Evolutionary conservation across 2,888 invertebrate genomes (phyloP), one percentile per base, ranked within the genome.

Genomic region (Petrolisthes cinctipes): DNA sequence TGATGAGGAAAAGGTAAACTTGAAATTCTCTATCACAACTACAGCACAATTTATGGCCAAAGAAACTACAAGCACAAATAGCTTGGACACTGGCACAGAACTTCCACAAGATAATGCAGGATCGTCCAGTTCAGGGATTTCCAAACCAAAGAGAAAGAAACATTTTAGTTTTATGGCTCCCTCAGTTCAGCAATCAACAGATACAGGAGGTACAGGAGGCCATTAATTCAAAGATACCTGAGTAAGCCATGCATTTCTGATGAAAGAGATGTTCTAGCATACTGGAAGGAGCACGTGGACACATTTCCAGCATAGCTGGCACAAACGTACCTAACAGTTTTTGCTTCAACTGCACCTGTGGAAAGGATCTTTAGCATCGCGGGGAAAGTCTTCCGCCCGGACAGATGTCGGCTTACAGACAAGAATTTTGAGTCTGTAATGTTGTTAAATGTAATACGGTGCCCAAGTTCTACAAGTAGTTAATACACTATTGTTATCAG

Each of bases 341-440:
- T 82, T 82, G 54, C 86, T 57, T 82, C 82, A 71, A 71, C 86
- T 82, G 76, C 82, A 80, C 53, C 68, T 54, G 56, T 81, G 54
- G 71, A 80, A 81, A 86, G 86, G 73, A 86, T 81, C 53, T 86
- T 86, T 71, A 86, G 51, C 57, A 86, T 81, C 54, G 81, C 71
- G 56, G 53, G 81, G 71, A 86, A 81, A 68, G 53, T 81, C 53
- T 86, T 86, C 53, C 61, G 57, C 4, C 53, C 17, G 53, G 82
- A 82, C 75, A 86, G 73, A 75, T 82, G 61, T 73, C 51, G 57
- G 73, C 57, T 82, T 20, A 75, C 23, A 17, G 75, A 86, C 86
- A 86, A 86, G n/a, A 86, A 86, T 57, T 86, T 82, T 86, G 82
- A 86, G 76, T 53, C 78, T 84, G 80, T 85, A 53, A 84, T 85